Evolutionary conservation across 2,888 invertebrate genomes (phyloP), one percentile per base, ranked within the genome.

Genomic region (Cheilosia pagana): DNA sequence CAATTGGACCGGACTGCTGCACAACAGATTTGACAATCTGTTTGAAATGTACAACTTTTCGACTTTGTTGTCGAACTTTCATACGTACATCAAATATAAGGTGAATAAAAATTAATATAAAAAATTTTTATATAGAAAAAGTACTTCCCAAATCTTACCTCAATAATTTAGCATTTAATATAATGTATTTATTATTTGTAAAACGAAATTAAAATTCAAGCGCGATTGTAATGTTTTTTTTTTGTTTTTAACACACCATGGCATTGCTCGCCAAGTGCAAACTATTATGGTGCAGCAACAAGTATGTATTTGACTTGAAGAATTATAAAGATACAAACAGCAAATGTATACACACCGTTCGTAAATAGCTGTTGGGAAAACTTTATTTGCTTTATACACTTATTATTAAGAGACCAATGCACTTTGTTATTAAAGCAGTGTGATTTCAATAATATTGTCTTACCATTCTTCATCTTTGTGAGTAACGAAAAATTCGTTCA

Each of bases 391-490:
- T 65, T 65, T 75, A 71, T 72, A 67, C 65, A 25, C 79, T 79
- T 72, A 59, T 74, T 59, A 70, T 74, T 59, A 70, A 71, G 63
- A 70, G 70, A 16, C 71, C 60, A 57, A 35, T 55, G 67, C 31
- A 25, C 39, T 68, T 81, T 60, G 52, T 68, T 60, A 60, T 79
- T 70, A 39, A 72, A 48, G 45, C 14, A 71, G 52, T 35, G 3
- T 59, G 19, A 35, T 53, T 53, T 41, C n/a, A 70, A 55, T 23
- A 50, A 25, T 35, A 43, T 10, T 25, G 31, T 68, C 96, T 93
- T 94, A 99, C 99, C 99, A 99, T 95, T 99, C 99, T 92, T 99
- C 99, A 90, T 99, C 99, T 93, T 99, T 99, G 93, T 99, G 99
- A 55, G 97, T 96, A 89, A 99, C 96, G 93, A 99, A 99, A 93